These are phyloP conservation scores for Mactra quadrangularis DNA, from an alignment of 1,140 invertebrate genomes.

Conservation along the genomic window DNA sequence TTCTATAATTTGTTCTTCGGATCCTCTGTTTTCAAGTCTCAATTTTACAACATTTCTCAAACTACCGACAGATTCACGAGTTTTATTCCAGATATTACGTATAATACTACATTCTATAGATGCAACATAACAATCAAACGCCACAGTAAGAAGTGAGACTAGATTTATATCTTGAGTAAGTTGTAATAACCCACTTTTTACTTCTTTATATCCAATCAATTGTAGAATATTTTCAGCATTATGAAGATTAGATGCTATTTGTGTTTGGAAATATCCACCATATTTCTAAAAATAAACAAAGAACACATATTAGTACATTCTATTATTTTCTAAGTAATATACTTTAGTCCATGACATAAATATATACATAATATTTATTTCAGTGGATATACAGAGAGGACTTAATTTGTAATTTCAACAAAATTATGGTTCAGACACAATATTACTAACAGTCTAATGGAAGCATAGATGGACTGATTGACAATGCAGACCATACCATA, in stretches of 20 bases:
- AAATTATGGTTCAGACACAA: no score
- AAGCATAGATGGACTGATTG: no score
- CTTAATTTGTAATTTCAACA: no score
- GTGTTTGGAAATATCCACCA: conserved; percentile 63
- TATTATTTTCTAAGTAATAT: no score
- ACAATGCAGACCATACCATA: no score
- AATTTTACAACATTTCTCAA: conserved; percentile 32
- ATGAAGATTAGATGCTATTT: conserved; percentile 60
- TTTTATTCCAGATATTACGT: conserved; percentile 27
- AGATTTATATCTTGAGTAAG: conserved; percentile 20
- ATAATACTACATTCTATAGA: conserved; percentile 57
- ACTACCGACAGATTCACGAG: not conserved
- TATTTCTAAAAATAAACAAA: conserved; percentile 59
- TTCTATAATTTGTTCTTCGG: conserved; percentile 14
- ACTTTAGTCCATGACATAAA: no score
- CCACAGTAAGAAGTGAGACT: conserved; percentile 43
- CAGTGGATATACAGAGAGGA: no score
- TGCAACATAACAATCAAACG: conserved; percentile 64
- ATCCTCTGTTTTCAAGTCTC: conserved; percentile 34
- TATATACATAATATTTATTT: no score
- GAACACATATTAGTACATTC: no score
- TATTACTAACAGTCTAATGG: no score
- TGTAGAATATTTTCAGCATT: conserved; percentile 54
- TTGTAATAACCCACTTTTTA: conserved; percentile 19
- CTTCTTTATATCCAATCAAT: conserved; percentile 56